These are phyloP conservation scores for Grantiella picta DNA, from an alignment of 2,113 vertebrate species.

Conservation along the genomic window DNA sequence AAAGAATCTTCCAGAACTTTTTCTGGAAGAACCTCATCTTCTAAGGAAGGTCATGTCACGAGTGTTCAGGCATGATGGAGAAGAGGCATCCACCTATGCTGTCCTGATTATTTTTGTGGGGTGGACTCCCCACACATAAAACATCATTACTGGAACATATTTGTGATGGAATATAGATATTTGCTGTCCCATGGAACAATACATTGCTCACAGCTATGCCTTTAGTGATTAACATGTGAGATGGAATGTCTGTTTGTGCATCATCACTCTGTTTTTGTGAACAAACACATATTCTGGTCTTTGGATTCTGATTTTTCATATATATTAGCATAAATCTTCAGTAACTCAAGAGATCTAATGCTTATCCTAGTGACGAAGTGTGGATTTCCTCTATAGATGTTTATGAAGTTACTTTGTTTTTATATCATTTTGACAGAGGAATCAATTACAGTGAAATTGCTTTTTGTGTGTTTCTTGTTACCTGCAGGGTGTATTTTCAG, in stretches of 20 bases:
- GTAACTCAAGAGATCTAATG: not conserved
- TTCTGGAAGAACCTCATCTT: not conserved
- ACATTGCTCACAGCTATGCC: not conserved
- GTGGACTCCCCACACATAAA: not conserved
- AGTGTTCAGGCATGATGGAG: not conserved
- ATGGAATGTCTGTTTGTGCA: not conserved
- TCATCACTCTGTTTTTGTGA: not conserved
- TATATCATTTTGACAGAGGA: conserved; percentile 6
- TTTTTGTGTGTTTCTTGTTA: conserved; percentile 25
- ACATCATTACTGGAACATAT: not conserved
- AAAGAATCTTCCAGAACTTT: not conserved
- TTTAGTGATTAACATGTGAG: not conserved
- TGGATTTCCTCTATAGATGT: not conserved
- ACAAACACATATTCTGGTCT: not conserved
- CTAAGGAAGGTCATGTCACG: not conserved
- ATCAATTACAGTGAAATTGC: conserved; percentile 23
- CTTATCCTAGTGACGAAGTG: not conserved
- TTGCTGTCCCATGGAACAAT: not conserved
- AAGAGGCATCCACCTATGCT: not conserved
- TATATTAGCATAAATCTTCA: not conserved
- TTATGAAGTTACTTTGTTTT: not conserved
- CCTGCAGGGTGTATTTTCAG: not conserved
- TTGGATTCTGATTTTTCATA: not conserved
- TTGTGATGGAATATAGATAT: not conserved
- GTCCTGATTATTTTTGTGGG: not conserved